phyloP scores from a whole-genome alignment of 2,888 invertebrate genomes.

The Megamerina dolium region DNA sequence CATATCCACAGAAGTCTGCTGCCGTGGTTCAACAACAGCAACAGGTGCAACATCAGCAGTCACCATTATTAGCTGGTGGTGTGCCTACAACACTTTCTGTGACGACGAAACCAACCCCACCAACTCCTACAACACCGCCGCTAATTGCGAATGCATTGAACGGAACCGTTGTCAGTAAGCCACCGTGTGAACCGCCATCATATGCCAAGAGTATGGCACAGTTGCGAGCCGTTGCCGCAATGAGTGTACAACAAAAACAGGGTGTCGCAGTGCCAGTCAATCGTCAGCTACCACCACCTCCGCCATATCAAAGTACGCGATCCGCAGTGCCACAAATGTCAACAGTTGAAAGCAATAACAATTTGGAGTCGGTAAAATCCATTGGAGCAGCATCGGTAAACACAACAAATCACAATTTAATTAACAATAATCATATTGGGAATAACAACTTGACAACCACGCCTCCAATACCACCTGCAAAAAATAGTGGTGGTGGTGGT shows the following conservation, averaged over 20 bases:
- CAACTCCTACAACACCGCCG: slow-evolving; percentile 52
- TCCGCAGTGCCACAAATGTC: slow-evolving; percentile 20
- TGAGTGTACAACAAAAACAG: slow-evolving; percentile 30
- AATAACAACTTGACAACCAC: slow-evolving; percentile 50
- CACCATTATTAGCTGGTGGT: slow-evolving; percentile 49
- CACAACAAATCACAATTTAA: slow-evolving; percentile 23
- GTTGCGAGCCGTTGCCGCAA: slow-evolving; percentile 19
- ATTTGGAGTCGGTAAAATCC: slow-evolving; percentile 14
- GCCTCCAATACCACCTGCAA: slow-evolving; percentile 54
- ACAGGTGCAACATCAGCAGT: slow-evolving; percentile 50
- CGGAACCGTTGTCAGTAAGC: slow-evolving; percentile 46
- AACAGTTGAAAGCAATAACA: slow-evolving; percentile 24
- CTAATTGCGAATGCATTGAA: slow-evolving; percentile 53
- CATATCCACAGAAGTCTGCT: slow-evolving; percentile 67
- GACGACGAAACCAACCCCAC: slow-evolving; percentile 49
- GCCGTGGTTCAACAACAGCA: slow-evolving; percentile 47
- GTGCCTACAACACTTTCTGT: slow-evolving; percentile 40
- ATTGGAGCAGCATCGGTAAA: slow-evolving; percentile 3
- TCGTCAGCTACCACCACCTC: slow-evolving; percentile 62
- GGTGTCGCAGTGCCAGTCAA: slow-evolving; percentile 21
- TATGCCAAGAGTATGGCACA: slow-evolving; percentile 77
- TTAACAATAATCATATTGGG: slow-evolving; percentile 41
- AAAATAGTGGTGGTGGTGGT: slow-evolving; percentile 30
- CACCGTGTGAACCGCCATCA: slow-evolving; percentile 83
- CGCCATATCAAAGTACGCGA: slow-evolving; percentile 56